Percentiles rank a stretch among this genome's conserved stretches.
These are phyloP conservation scores for Bombus picipes DNA, from an alignment of 1,140 invertebrate species.

Conservation along the genomic window DNA sequence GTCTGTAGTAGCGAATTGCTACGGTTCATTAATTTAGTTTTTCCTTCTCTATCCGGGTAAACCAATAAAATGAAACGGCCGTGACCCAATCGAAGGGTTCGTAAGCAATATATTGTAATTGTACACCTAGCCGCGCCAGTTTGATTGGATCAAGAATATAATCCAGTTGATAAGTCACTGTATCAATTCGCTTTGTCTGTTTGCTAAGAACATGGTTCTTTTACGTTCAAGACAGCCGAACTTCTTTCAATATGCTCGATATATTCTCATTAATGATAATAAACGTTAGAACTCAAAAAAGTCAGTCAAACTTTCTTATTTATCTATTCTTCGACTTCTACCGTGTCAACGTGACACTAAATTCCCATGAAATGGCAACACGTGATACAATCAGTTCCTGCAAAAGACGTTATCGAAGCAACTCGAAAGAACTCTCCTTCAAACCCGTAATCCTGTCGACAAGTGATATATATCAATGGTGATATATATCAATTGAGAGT, in stretches of 20 bases:
- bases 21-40: background rate
- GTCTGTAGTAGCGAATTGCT: background rate
- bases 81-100: background rate
- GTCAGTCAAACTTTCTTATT: too few species aligned
- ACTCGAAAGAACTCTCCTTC: too few species aligned
- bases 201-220: background rate
- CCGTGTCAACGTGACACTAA: too few species aligned
- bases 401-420: too few species aligned
- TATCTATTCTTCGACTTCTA: too few species aligned
- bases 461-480: too few species aligned
- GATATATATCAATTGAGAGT: too few species aligned
- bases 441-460: too few species aligned
- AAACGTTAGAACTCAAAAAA: background rate
- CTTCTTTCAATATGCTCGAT: background rate
- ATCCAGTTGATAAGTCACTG: background rate
- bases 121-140: background rate
- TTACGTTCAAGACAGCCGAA: background rate
- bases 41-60: background rate
- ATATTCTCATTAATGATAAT: background rate
- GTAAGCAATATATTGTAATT: conserved; percentile 5
- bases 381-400: too few species aligned
- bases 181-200: background rate
- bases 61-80: conserved; percentile 5
- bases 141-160: conserved; percentile 37
- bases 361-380: too few species aligned